Evolutionary conservation across 2,113 vertebrate genomes (phyloP).

Genomic region (Perca fluviatilis): DNA sequence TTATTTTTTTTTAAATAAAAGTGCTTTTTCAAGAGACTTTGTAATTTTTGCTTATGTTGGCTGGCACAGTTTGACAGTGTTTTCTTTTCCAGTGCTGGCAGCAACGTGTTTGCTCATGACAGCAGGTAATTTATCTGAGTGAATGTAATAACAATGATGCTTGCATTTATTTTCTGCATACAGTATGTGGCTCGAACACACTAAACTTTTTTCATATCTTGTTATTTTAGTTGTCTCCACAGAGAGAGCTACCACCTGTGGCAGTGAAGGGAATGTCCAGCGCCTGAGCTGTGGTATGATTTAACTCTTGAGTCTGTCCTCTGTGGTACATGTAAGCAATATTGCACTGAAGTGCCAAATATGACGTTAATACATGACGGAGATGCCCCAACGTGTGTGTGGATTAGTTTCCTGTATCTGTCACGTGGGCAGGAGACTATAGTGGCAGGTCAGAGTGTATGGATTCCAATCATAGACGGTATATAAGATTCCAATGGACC

Average conservation of each 20-base stretch:
- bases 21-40: too few species aligned
- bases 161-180: neutral
- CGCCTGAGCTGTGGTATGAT: slow-evolving; percentile 48
- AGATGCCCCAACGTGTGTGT: too few species aligned
- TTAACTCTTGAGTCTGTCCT: neutral
- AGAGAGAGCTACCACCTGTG: slow-evolving; percentile 34
- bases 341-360: too few species aligned
- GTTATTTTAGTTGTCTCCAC: slow-evolving; percentile 10
- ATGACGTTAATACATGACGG: too few species aligned
- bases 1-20: too few species aligned
- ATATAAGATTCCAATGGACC: too few species aligned
- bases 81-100: slow-evolving; percentile 52
- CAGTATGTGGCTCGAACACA: neutral
- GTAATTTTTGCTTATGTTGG: neutral
- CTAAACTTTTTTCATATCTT: neutral
- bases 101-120: slow-evolving; percentile 33
- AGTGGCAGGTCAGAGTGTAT: too few species aligned
- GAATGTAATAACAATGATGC: neutral
- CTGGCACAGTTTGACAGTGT: neutral
- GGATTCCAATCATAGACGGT: too few species aligned
- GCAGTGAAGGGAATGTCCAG: neutral
- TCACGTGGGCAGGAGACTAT: too few species aligned
- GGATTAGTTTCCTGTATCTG: too few species aligned
- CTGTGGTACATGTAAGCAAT: too few species aligned
- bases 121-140: slow-evolving; percentile 39